Evolutionary conservation across 2,888 invertebrate genomes (phyloP), one percentile per base, ranked within the genome.

Genomic region (Anorthoa munda): DNA sequence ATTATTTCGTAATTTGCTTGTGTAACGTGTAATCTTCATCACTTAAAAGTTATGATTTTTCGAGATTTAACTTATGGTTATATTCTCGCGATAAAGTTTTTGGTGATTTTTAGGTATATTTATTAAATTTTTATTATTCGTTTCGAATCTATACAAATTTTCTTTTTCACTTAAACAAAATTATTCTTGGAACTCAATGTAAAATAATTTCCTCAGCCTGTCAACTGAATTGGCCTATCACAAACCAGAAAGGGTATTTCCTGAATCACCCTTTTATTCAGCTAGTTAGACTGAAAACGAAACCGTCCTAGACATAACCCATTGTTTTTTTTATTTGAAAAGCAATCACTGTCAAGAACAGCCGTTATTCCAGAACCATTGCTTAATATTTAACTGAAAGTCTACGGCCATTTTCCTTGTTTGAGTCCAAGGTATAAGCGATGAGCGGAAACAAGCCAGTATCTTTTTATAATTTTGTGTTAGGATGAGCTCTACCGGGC

Each of bases 331-430:
- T 90, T 89, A 88, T 90, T 87, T 83, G 87, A 85, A 91, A 86
- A 89, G 88, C 91, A 93, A 94, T 94, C 94, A 93, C 91, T 94
- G 94, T 94, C 94, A 90, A 85, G 83, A 84, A 86, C 89, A 91
- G 83, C 87, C 86, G 88, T 87, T 86, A 85, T 91, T 90, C 89
- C 85, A 84, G 81, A 86, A 86, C 75, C 72, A 74, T 81, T 81
- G 80, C 84, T 94, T 87, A 94, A 94, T 94, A 94, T 94, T 94
- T 93, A 92, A 94, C 86, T 86, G 83, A 88, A 90, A 87, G 90
- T 91, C 89, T 90, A 90, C 77, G 75, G 74, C 82, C 75, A 83
- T 80, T 88, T 89, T 85, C 85, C 83, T 83, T 72, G 48, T 70
- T 64, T n/a, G 12, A 45, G 80, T 71, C 64, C n/a, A 79, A 80